Evolutionary conservation across 2,797 vertebrate genomes (phyloP).

Genomic region (Arremon aurantiirostris): DNA sequence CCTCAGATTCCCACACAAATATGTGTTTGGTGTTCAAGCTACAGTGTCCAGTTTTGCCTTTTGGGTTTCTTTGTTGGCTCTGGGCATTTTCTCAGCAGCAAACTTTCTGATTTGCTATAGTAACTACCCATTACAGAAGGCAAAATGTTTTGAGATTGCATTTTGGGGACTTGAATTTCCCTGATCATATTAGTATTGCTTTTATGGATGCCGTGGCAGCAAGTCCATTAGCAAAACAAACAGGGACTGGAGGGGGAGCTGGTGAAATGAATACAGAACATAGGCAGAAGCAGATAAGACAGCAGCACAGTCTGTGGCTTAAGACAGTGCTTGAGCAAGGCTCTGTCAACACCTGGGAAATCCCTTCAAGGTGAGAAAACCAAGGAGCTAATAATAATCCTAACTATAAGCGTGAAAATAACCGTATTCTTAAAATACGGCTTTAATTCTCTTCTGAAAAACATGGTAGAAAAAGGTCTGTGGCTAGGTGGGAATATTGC

Average conservation of each 20-base stretch:
- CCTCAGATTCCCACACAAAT: not conserved
- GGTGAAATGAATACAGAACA: not conserved
- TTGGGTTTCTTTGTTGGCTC: not conserved
- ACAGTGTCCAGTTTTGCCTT: not conserved
- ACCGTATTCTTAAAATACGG: not conserved
- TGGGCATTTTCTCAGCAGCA: not conserved
- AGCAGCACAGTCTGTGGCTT: not conserved
- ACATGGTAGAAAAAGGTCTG: not conserved
- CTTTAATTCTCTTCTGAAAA: not conserved
- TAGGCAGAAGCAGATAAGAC: not conserved
- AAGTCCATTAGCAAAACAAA: conserved; percentile 42
- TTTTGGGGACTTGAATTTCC: conserved; percentile 61
- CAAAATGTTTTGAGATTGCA: not conserved
- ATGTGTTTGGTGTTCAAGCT: not conserved
- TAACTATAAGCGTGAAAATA: not conserved
- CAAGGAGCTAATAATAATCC: not conserved
- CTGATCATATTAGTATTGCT: conserved; percentile 38
- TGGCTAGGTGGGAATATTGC: not conserved
- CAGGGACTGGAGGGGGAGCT: not conserved
- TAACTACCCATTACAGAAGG: not conserved
- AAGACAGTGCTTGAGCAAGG: not conserved
- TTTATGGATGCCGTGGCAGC: not conserved
- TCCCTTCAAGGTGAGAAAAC: not conserved
- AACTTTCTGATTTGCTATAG: not conserved
- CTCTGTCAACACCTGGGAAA: not conserved